Base-by-base conservation (phyloP, 2,113 vertebrate genomes). In the Phocoena phocoena region DNA sequence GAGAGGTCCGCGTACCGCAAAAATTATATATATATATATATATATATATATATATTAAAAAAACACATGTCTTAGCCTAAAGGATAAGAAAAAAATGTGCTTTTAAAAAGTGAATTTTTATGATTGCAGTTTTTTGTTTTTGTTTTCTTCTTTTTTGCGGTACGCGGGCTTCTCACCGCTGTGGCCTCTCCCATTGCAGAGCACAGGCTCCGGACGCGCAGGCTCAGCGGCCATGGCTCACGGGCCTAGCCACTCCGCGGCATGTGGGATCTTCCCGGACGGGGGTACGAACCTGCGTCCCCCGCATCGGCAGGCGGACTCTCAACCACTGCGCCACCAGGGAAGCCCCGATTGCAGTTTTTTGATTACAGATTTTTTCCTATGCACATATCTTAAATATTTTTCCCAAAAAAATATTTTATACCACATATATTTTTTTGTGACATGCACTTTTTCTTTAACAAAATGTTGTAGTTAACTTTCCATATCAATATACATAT, bases 31-130 rank as follows among this genome's bases (percentile, higher is more conserved):
- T 41, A 41, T 41, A 41, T 41, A 38, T 38, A 38, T 41, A 41
- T 41, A 41, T 41, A 41, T 41, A 41, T 41, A 41, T 41, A 38
- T 38, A 38, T 38, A 38, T 36, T 36, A 36, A 36, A 36, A 36
- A 4, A 41, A 41, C 38, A 94, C 2, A 88, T 38, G 95, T 83
- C 5, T 86, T 76, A 92, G 18, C 18, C 38, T 89, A 71, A 96
- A 89, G 26, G 63, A 58, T 76, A 96, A 82, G 62, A 71, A 79
- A 55, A 53, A 93, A 44, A 13, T 88, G 6, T 77, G 10, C 41
- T 80, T 82, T 58, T 25, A 91, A 67, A 63, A 95, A 94, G 71
- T 31, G 44, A 74, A 86, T 50, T 84, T 94, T 97, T 93, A 84
- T 92, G 55, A 73, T 28, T 71, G 21, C 0, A 41, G 38, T 62